Conservation (phyloP, 2,797 vertebrate species). For the Propithecus perrieri region DNA sequence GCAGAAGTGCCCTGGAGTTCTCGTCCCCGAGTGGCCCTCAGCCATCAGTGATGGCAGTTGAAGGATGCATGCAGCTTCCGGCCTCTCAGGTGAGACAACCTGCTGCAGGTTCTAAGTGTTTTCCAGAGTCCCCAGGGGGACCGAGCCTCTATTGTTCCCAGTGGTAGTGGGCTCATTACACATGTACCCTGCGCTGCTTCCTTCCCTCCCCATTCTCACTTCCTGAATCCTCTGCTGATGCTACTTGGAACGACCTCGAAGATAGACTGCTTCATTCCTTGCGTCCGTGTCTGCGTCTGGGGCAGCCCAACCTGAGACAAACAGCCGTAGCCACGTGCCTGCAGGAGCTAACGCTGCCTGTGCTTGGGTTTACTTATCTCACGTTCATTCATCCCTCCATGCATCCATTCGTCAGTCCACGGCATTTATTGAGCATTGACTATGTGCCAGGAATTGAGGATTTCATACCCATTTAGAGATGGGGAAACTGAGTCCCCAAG, state of each 20-base stretch:
- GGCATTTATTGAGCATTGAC: not conserved
- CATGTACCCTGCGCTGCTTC: too few relatives aligned
- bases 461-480: not conserved
- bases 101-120: not conserved
- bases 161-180: not conserved
- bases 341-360: not conserved
- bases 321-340: accelerated
- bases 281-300: not conserved
- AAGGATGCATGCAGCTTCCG: not conserved
- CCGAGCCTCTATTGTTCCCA: not conserved
- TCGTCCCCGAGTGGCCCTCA: not conserved
- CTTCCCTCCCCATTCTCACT: not conserved
- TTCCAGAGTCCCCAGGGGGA: not conserved
- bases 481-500: not conserved
- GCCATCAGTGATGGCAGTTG: not conserved
- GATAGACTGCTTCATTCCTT: not conserved
- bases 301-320: not conserved
- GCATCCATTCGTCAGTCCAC: not conserved
- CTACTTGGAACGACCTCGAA: not conserved
- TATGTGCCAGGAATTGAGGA: not conserved
- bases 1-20: not conserved
- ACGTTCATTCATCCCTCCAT: not conserved
- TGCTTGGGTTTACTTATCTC: not conserved
- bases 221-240: not conserved
- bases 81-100: too few relatives aligned